Conservation (phyloP, 2,797 vertebrate genomes). For the Oryzias sinensis region DNA sequence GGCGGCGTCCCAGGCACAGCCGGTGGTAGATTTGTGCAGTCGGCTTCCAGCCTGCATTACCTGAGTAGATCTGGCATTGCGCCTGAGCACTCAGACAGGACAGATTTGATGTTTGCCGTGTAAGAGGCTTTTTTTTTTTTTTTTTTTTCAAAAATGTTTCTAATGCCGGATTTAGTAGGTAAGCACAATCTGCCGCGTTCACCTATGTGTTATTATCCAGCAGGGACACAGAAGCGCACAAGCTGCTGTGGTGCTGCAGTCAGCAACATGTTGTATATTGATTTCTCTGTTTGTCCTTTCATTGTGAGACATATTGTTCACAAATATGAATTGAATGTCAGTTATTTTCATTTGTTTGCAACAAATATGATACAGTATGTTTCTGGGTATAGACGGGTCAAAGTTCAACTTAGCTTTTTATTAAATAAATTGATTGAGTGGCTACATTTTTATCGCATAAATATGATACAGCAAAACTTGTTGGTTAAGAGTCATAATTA, state of each 20-base stretch:
- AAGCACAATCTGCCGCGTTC: slow-evolving; percentile 75
- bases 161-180: slow-evolving; percentile 78
- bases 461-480: too few species aligned
- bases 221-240: slow-evolving; percentile 37
- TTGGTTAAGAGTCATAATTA: too few species aligned
- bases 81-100: slow-evolving; percentile 72
- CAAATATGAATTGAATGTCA: too few species aligned
- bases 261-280: not conserved
- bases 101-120: slow-evolving; percentile 71
- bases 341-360: too few species aligned
- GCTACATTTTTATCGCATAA: too few species aligned
- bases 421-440: too few species aligned
- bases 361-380: too few species aligned
- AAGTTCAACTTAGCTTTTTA: too few species aligned
- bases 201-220: slow-evolving; percentile 70
- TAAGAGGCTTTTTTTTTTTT: slow-evolving; percentile 75
- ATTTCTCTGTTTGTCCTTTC: too few species aligned
- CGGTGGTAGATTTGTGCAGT: slow-evolving; percentile 70
- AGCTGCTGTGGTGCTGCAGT: not conserved
- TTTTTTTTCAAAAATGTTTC: slow-evolving; percentile 53
- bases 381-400: too few species aligned
- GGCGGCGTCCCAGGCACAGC: slow-evolving; percentile 60
- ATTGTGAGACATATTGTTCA: too few species aligned
- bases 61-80: slow-evolving; percentile 74
- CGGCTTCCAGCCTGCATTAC: slow-evolving; percentile 71